Base-by-base conservation (phyloP, 2,113 vertebrate species). In the Panurus biarmicus region DNA sequence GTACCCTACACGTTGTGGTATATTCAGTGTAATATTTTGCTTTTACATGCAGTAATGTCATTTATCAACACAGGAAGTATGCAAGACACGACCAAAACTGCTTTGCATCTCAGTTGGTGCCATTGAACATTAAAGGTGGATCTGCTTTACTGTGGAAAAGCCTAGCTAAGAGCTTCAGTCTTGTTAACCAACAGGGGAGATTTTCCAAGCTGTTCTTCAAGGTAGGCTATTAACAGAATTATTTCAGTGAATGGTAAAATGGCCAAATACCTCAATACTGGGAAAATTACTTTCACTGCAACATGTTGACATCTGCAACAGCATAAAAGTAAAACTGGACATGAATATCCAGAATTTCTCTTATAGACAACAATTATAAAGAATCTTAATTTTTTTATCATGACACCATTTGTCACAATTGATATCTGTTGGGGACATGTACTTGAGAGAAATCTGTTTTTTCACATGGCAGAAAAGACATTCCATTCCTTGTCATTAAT, bases 91-190 rank as follows among this genome's bases (percentile, higher is more conserved):
- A 58, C 21, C 12, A 85, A 62, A 66, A 58, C 22, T 47, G 25
- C 24, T 75, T 80, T 62, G 9, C 35, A 15, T 38, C 1, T 1
- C 2, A 1, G 6, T 4, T 60, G 29, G 7, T 42, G 57, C 7
- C 3, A 26, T 6, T 75, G 33, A 74, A 12, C 31, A 15, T 50
- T 74, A 35, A 82, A 90, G 10, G 18, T 38, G 33, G 21, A 44
- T 69, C 35, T 82, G 7, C 66, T 83, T 78, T 58, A 60, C 5
- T 29, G 25, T 44, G 14, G 22, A 24, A 70, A 48, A 28, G 10
- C 50, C 33, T 60, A 35, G 31, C 8, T 51, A 51, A 60, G 22
- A 51, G 11, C 16, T 80, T 84, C 31, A 42, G 18, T 56, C 29
- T 11, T 42, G 19, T 77, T 47, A 51, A 47, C 24, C 48, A 42